Base-by-base conservation (phyloP, 2,888 invertebrate genomes). In the Portevinia maculata region DNA sequence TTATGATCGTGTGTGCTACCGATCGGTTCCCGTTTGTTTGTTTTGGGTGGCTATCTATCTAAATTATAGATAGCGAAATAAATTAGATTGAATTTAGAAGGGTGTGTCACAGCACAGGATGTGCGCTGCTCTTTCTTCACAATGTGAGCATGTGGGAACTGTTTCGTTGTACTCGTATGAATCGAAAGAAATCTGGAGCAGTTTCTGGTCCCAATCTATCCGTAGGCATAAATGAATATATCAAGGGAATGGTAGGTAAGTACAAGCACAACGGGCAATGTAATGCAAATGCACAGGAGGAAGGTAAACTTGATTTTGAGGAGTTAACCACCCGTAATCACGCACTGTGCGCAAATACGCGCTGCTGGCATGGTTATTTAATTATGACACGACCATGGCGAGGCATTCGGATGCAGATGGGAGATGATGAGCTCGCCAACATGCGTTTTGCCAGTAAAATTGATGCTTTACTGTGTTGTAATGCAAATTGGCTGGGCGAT, bases 301-400 rank as follows among this genome's bases (percentile, higher is more conserved):
- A n/a, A n/a, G n/a, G n/a, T n/a, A 67, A 83, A 83, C 78, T 73
- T 78, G 83, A 83, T 83, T 83, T 62, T 73, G 71, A 78, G 44
- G 41, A 73, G 50, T 13, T 83, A 73, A 83, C 67, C 83, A 67
- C 67, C 67, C 50, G 60, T 71, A 50, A 83, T 60, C 83, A 83
- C 83, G 83, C 78, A 83, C 78, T 32, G 52, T 9, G 50, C 30
- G 50, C 21, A 17, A 60, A 17, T 57, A 46, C 28, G 59, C 30
- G 46, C 17, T 15, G 17, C 15, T 32, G 57, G 37, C 50, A 65
- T 59, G 65, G 50, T 64, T 46, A 65, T 64, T 75, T 19, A 59
- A 60, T 83, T 71, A 78, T 71, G 78, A 71, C 50, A 59, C 59
- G 78, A 11, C 8, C 2, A 15, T 6, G 13, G 13, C 3, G 59